Percentiles rank a stretch among this genome's conserved stretches.
Conservation (phyloP, 1,140 invertebrate genomes). For the Drepana arcuata region DNA sequence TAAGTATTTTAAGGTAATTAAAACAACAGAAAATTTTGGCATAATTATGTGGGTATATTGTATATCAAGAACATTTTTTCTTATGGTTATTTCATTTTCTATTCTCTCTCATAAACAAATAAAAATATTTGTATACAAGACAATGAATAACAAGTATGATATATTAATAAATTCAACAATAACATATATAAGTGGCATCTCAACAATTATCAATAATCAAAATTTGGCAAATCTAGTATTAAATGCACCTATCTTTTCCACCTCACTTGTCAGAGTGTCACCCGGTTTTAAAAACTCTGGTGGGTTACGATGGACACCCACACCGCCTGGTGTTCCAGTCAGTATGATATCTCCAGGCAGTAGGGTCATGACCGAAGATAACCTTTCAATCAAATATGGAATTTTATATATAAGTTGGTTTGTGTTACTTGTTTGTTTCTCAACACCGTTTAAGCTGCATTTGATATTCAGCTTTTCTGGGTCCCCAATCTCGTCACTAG, state of each 20-base stretch:
- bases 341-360: slow-evolving; percentile 87
- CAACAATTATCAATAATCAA: background rate
- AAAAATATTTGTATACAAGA: too few species aligned
- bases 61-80: too few species aligned
- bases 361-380: slow-evolving; percentile 84
- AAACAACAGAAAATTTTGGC: too few species aligned
- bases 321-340: slow-evolving; percentile 88
- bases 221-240: slow-evolving; percentile 13
- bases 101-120: too few species aligned
- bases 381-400: slow-evolving; percentile 80
- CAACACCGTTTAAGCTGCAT: slow-evolving; percentile 81
- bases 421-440: slow-evolving; percentile 86
- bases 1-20: too few species aligned
- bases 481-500: slow-evolving; percentile 80
- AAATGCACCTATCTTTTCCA: slow-evolving; percentile 17
- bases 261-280: slow-evolving; percentile 14
- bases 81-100: too few species aligned
- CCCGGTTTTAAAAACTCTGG: slow-evolving; percentile 39
- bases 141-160: too few species aligned
- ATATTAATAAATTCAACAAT: too few species aligned
- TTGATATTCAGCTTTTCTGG: slow-evolving; percentile 79
- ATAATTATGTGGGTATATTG: too few species aligned
- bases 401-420: slow-evolving; percentile 84
- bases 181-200: too few species aligned
- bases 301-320: slow-evolving; percentile 82